These are phyloP conservation scores for Eupeodes luniger DNA, from an alignment of 2,888 invertebrate genomes.

Conservation along the genomic window DNA sequence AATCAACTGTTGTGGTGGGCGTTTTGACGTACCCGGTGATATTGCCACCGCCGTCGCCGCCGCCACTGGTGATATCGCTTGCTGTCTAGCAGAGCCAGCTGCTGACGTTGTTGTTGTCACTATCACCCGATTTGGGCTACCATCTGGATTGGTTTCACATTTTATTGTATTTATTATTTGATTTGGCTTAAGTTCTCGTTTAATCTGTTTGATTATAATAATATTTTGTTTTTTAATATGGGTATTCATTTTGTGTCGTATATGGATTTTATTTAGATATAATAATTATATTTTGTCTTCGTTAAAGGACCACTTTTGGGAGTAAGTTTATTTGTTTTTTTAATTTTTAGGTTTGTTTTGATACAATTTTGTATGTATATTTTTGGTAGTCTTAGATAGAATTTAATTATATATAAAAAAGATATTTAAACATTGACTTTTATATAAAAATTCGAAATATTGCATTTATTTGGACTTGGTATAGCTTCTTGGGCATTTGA, in stretches of 20 bases:
- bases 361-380: not conserved
- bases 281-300: not conserved
- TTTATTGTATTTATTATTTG: conserved; percentile 65
- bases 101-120: conserved; percentile 37
- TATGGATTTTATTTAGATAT: not conserved
- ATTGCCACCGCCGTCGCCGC: not conserved
- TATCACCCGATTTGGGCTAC: conserved; percentile 57
- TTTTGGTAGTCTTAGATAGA: not conserved
- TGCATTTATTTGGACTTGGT: not conserved
- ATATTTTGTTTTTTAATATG: conserved; percentile 70
- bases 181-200: conserved; percentile 65
- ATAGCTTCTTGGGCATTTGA: not conserved
- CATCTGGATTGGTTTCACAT: conserved; percentile 63
- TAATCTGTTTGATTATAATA: conserved; percentile 69
- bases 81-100: not conserved
- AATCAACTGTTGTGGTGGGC: conserved; percentile 37
- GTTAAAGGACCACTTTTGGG: not conserved
- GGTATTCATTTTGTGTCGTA: conserved; percentile 62
- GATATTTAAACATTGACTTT: not conserved
- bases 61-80: not conserved
- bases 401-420: not conserved
- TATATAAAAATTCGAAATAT: conserved; percentile 12
- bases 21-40: conserved; percentile 42
- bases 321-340: not conserved
- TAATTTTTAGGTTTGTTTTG: not conserved